phyloP scores from a whole-genome alignment of 2,797 vertebrate genomes.

The Perodicticus potto region DNA sequence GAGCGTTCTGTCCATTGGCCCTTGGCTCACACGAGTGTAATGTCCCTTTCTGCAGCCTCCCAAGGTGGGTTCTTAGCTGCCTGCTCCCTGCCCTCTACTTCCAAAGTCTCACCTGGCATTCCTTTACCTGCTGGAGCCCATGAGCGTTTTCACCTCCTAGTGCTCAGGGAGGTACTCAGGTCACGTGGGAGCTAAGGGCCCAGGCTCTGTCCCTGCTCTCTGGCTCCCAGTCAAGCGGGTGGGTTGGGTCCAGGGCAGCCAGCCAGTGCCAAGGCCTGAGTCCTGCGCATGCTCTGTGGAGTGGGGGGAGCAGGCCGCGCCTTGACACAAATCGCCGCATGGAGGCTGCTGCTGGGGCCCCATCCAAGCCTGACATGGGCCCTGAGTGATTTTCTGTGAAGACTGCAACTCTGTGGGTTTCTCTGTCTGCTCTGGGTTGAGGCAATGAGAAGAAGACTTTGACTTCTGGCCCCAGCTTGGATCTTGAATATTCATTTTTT shows the following conservation, averaged over 20 bases:
- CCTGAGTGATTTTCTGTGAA: neutral
- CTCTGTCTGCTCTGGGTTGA: neutral
- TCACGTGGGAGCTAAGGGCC: too few species aligned
- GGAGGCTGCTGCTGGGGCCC: rapidly evolving
- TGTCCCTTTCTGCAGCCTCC: neutral
- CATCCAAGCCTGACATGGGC: neutral
- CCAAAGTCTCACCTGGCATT: neutral
- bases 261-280: neutral
- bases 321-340: neutral
- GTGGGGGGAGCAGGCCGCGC: too few species aligned
- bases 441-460: neutral
- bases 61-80: neutral
- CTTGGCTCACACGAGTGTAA: rapidly evolving
- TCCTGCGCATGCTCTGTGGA: neutral
- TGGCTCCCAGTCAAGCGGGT: too few species aligned
- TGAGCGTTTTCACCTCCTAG: neutral
- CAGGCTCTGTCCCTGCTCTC: neutral
- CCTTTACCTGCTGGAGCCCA: neutral
- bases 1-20: neutral
- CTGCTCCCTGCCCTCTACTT: neutral
- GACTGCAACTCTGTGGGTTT: neutral
- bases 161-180: too few species aligned
- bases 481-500: neutral
- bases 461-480: neutral
- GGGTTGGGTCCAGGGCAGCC: neutral